Conservation (phyloP, 2,113 vertebrate genomes). For the Pseudopipra pipra region DNA sequence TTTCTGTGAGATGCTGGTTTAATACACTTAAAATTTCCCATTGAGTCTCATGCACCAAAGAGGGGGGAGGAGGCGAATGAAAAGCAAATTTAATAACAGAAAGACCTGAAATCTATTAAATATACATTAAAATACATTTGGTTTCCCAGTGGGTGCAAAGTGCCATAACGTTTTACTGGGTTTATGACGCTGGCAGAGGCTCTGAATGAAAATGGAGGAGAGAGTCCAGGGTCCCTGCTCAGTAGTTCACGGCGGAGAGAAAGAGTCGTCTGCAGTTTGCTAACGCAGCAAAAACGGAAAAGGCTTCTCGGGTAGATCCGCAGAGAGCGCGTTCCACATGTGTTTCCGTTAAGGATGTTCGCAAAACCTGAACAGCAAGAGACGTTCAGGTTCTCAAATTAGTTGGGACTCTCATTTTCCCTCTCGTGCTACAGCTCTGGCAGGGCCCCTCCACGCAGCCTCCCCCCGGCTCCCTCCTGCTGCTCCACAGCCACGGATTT, state of each 20-base stretch:
- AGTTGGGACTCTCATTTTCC: slow-evolving; percentile 14
- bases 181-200: slow-evolving; percentile 66
- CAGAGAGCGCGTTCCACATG: slow-evolving; percentile 55
- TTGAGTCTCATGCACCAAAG: slow-evolving; percentile 52
- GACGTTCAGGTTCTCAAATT: slow-evolving; percentile 46
- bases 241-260: slow-evolving; percentile 52
- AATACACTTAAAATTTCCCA: slow-evolving; percentile 66
- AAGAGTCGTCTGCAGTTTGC: slow-evolving; percentile 53
- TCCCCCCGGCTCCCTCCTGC: background rate
- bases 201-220: slow-evolving; percentile 65
- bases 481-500: background rate
- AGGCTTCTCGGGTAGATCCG: slow-evolving; percentile 51
- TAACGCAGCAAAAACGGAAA: slow-evolving; percentile 65
- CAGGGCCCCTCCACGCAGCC: background rate
- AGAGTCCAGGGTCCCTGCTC: slow-evolving; percentile 59
- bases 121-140: slow-evolving; percentile 69
- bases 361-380: slow-evolving; percentile 47
- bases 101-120: slow-evolving; percentile 71
- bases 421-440: background rate
- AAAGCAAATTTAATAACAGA: slow-evolving; percentile 69
- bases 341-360: slow-evolving; percentile 65
- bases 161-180: slow-evolving; percentile 67
- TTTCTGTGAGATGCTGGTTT: slow-evolving; percentile 63
- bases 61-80: slow-evolving; percentile 26
- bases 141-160: slow-evolving; percentile 69